Evolutionary conservation across 64 coral and sea anemone genomes (phyloP).

Genomic region (Stichodactyla mertensii): DNA sequence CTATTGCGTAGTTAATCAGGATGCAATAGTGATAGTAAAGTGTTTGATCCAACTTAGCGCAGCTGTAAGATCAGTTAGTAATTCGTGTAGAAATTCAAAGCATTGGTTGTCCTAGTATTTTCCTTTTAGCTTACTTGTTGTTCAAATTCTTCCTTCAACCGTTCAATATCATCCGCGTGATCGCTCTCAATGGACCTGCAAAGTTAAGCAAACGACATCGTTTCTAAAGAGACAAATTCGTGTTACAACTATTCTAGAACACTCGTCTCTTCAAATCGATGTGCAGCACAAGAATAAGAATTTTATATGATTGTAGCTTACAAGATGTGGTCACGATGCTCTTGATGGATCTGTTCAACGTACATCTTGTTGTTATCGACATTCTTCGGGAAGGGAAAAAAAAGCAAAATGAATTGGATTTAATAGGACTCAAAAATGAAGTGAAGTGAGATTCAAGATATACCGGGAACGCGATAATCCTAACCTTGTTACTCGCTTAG

Average conservation of each 20-base stretch:
- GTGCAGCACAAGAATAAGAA: no score
- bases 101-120: no score
- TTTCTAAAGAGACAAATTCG: not conserved
- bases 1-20: no score
- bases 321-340: slow-evolving; percentile 75
- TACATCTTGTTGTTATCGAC: slow-evolving; percentile 39
- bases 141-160: slow-evolving; percentile 45
- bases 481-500: not conserved
- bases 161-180: slow-evolving; percentile 63
- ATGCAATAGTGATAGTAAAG: no score
- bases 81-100: no score
- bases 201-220: not conserved
- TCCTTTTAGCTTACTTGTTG: slow-evolving; percentile 19
- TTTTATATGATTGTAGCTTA: not conserved
- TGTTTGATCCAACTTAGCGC: no score
- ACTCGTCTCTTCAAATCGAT: no score
- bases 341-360: slow-evolving; percentile 58
- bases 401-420: not conserved
- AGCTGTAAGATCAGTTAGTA: no score
- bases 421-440: not conserved
- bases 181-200: slow-evolving; percentile 64
- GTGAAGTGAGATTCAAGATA: not conserved
- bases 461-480: no score
- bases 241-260: no score
- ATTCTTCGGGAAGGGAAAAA: slow-evolving; percentile 18